These are phyloP conservation scores for Marronus borbonicus DNA, from an alignment of 2,888 invertebrate species.

Conservation along the genomic window DNA sequence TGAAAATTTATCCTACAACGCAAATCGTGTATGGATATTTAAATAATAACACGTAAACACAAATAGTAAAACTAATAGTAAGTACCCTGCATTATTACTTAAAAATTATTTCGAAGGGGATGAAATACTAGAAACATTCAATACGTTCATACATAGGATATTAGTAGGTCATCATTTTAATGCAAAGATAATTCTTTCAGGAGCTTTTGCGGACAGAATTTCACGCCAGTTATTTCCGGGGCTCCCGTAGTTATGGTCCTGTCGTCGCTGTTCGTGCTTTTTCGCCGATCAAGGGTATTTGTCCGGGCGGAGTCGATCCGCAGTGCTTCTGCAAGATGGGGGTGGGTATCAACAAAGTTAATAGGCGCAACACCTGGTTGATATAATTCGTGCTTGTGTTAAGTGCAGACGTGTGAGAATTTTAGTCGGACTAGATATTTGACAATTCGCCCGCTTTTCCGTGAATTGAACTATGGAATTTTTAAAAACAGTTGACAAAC, in stretches of 20 bases:
- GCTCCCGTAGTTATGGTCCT: slow-evolving; percentile 57
- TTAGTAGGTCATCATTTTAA: slow-evolving; percentile 36
- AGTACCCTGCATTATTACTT: too few species aligned
- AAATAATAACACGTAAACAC: too few species aligned
- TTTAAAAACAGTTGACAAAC: slow-evolving; percentile 47
- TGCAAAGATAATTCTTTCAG: slow-evolving; percentile 38
- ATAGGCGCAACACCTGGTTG: slow-evolving; percentile 64
- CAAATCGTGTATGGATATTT: too few species aligned
- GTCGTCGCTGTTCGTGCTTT: slow-evolving; percentile 55
- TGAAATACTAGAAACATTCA: neutral
- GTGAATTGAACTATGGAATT: slow-evolving; percentile 33
- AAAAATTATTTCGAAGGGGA: too few species aligned
- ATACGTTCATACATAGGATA: neutral
- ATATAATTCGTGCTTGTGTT: slow-evolving; percentile 52
- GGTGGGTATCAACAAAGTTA: slow-evolving; percentile 60
- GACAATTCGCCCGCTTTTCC: neutral
- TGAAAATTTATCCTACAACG: too few species aligned
- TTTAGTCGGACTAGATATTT: slow-evolving; percentile 32
- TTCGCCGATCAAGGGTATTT: slow-evolving; percentile 60
- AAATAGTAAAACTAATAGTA: too few species aligned
- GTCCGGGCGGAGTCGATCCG: slow-evolving; percentile 68
- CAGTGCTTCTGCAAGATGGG: slow-evolving; percentile 66
- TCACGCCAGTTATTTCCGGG: slow-evolving; percentile 61
- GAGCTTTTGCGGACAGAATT: slow-evolving; percentile 52
- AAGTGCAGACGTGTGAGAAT: slow-evolving; percentile 48